phyloP scores from a whole-genome alignment of 2,888 invertebrate species.

The Pachycephus smyrnensis region DNA sequence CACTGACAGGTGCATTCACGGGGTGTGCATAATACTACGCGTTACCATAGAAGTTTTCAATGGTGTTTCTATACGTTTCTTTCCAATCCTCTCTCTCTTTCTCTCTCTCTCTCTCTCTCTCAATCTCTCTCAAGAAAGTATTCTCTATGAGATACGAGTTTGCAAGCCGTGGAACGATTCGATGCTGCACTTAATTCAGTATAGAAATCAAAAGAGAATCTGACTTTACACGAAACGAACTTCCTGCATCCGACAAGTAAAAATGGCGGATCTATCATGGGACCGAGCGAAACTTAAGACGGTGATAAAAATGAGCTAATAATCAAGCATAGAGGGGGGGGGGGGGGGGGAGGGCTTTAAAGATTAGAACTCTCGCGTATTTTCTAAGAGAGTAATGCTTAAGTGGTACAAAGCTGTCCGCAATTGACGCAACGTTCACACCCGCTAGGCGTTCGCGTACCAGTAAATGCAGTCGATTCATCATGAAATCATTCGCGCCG shows the following conservation, averaged over 20 bases:
- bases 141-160: neutral
- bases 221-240: neutral
- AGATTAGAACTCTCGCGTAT: neutral
- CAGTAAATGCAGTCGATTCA: conserved; percentile 53
- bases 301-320: neutral
- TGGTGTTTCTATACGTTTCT: conserved; percentile 14
- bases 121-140: neutral
- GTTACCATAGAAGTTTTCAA: conserved; percentile 39
- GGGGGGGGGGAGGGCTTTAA: neutral
- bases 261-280: neutral
- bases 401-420: conserved; percentile 6
- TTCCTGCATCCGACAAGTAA: neutral
- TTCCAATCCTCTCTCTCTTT: neutral
- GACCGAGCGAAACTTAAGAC: neutral
- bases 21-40: conserved; percentile 44
- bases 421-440: conserved; percentile 50
- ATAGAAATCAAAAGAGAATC: neutral
- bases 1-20: conserved; percentile 56
- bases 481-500: conserved; percentile 55
- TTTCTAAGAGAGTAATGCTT: neutral
- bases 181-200: neutral
- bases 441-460: conserved; percentile 50
- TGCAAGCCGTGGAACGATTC: neutral
- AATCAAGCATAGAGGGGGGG: too few species aligned
- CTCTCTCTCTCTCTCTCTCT: neutral